Conservation (phyloP, 2,113 vertebrate genomes). For the Amphiprion ocellaris region DNA sequence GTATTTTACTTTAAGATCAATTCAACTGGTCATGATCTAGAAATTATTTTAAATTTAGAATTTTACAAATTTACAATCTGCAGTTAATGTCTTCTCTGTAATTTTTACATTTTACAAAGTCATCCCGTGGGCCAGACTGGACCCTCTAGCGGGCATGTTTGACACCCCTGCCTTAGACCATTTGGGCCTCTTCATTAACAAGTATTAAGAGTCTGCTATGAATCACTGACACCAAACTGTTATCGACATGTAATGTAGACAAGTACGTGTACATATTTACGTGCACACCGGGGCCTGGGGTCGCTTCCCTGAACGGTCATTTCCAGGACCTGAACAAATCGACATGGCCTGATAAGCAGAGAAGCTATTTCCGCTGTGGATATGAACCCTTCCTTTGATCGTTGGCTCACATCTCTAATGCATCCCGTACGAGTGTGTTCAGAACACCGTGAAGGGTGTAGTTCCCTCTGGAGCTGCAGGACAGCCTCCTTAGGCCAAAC, state of each 20-base stretch:
- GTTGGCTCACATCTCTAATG: conserved; percentile 28
- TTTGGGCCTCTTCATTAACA: conserved; percentile 10
- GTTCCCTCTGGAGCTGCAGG: conserved; percentile 12
- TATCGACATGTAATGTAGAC: conserved; percentile 6
- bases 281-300: not conserved
- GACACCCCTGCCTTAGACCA: too few species aligned
- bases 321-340: conserved; percentile 43
- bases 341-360: conserved; percentile 29
- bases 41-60: too few species aligned
- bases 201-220: not conserved
- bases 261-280: conserved; percentile 34
- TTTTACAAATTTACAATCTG: too few species aligned
- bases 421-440: conserved; percentile 3
- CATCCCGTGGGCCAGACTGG: too few species aligned
- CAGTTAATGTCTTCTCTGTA: too few species aligned
- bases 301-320: conserved; percentile 19
- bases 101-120: too few species aligned
- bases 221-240: conserved; percentile 19
- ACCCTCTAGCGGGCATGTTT: too few species aligned
- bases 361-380: conserved; percentile 1
- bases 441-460: conserved; percentile 11
- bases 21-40: too few species aligned
- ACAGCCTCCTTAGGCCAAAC: conserved; percentile 46
- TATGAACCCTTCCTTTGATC: conserved; percentile 44
- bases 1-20: too few species aligned